phyloP scores from a whole-genome alignment of 2,113 vertebrate genomes.

The Nettapus auritus region DNA sequence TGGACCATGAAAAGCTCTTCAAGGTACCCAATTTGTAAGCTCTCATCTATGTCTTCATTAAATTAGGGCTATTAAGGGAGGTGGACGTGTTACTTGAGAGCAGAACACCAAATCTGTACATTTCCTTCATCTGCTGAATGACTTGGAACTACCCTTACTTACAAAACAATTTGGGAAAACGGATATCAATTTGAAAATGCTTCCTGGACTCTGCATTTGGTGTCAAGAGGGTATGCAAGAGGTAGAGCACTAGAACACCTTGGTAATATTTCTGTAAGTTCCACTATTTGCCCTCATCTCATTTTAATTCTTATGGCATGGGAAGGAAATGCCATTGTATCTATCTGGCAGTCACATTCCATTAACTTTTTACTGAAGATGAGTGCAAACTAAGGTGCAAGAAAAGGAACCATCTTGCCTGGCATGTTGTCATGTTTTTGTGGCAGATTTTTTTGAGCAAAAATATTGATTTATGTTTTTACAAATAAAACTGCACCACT shows the following conservation, averaged over 20 bases:
- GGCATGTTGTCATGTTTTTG: neutral
- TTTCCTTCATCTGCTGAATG: neutral
- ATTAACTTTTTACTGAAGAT: neutral
- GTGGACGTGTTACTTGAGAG: neutral
- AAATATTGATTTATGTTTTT: neutral
- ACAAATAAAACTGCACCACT: neutral
- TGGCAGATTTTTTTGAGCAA: conserved; percentile 6
- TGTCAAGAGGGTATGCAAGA: neutral
- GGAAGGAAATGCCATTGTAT: neutral
- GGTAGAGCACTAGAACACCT: neutral
- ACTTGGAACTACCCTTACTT: neutral
- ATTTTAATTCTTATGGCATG: neutral
- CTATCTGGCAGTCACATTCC: neutral
- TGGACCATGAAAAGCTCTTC: neutral
- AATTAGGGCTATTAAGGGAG: neutral
- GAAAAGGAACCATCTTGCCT: neutral
- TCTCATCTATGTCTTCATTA: conserved; percentile 10
- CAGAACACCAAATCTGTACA: neutral
- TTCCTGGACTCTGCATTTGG: neutral
- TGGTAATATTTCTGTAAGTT: neutral
- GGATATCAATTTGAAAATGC: neutral
- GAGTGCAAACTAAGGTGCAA: neutral
- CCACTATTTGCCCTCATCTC: neutral
- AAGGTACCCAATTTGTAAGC: neutral
- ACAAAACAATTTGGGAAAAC: neutral